Base-by-base conservation (phyloP, 2,888 invertebrate species). In the Dryomyza anilis region DNA sequence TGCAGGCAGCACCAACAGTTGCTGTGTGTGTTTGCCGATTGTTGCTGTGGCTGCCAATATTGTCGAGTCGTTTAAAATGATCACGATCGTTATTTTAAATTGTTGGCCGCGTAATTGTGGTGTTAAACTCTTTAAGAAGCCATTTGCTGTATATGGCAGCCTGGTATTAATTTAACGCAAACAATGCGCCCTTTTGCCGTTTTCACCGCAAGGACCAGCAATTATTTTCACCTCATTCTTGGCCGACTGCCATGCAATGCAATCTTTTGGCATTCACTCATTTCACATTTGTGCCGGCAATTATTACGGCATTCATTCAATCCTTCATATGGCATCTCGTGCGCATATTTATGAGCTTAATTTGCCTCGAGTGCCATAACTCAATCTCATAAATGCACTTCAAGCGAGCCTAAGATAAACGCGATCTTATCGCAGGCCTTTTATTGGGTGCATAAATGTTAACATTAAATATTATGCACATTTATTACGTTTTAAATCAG, bases 351-450 rank as follows among this genome's bases (percentile, higher is more conserved):
- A 79, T 80, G 80, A 78, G 77, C 77, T 78, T 78, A 79, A 80
- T 80, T 79, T 79, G 79, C 80, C 80, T 78, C 78, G 74, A 78
- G 79, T 77, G 78, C 74, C 78, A 80, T 79, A 78, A 80, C 80
- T 79, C 79, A 79, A 77, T 78, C 79, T 77, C 71, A 73, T 76
- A 73, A 73, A 70, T 65, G 23, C 29, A 60, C 25, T 33, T 16
- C 19, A 8, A 60, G 33, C 48, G n/a, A 45, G 27, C 21, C 39
- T 16, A 29, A 33, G 29, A 14, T 30, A 23, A 46, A 29, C 39
- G 48, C 59, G 57, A 65, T 65, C 45, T 53, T 57, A 65, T 65
- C 57, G 56, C 48, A 19, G 19, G 57, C 55, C 56, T 64, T 67
- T 67, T 69, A 67, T 64, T 67, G 64, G 59, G 63, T 68, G 70